phyloP scores from a whole-genome alignment of 2,113 vertebrate genomes.

The Pangasianodon hypophthalmus region DNA sequence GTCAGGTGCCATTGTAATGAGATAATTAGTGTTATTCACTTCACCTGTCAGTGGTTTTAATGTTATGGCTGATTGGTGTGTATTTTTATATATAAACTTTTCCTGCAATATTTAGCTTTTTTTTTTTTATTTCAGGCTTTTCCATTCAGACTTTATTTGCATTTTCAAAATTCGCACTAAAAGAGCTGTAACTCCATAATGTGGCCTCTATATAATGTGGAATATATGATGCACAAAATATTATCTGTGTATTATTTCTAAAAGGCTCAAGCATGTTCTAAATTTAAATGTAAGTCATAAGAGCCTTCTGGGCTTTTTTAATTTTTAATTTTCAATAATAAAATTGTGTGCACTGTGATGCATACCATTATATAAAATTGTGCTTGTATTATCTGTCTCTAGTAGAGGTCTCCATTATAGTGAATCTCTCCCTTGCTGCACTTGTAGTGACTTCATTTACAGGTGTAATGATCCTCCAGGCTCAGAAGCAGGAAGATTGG shows the following conservation, averaged over 20 bases:
- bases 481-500: background rate
- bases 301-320: background rate
- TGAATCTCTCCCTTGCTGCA: background rate
- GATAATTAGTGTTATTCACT: too few species aligned
- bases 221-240: background rate
- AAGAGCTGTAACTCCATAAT: background rate
- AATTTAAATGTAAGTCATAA: background rate
- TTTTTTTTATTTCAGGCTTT: background rate
- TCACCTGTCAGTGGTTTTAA: too few species aligned
- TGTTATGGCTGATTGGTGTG: too few species aligned
- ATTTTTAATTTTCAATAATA: background rate
- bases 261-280: background rate
- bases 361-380: background rate
- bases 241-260: background rate
- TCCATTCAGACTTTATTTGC: background rate
- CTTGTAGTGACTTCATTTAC: conserved; percentile 9
- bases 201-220: background rate
- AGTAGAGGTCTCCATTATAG: background rate
- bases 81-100: too few species aligned
- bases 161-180: background rate
- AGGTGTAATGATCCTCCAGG: conserved; percentile 3
- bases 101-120: too few species aligned
- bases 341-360: background rate
- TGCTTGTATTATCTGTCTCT: background rate
- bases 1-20: too few species aligned